Evolutionary conservation across 2,797 vertebrate species (phyloP), one percentile per base, ranked within the genome.

Genomic region (Cossypha dichroa): DNA sequence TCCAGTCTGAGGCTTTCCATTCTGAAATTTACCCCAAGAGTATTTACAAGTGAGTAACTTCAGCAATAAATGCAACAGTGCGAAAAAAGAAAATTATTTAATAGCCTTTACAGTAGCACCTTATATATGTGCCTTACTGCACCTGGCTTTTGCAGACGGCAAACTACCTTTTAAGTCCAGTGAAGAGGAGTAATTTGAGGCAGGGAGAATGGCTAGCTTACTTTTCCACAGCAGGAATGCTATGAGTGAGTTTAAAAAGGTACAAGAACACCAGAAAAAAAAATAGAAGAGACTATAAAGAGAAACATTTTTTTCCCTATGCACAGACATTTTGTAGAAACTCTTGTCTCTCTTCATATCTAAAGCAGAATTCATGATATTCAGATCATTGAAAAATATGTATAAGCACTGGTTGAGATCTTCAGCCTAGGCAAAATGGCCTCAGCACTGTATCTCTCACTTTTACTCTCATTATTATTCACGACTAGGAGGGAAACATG

Each of bases 401-500:
- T 91, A 70, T 94, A 90, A 96, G 90, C 85, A 72, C 84, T 10
- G 75, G 64, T 93, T 94, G 95, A 96, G 91, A 94, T 93, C 86
- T 95, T 97, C 82, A 92, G 87, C 88, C 85, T 66, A 58, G 58
- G 79, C 88, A 96, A 95, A 97, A 97, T 95, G 93, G 88, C 95
- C 92, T 92, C 88, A 95, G 82, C 34, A 36, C 84, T 56, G 70
- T 95, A 84, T 94, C 95, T 92, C 88, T 95, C 70, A 90, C 87
- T 94, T 96, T 91, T 93, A 68, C 29, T 80, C 62, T 95, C 91
- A 93, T 96, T 92, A 96, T 94, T 97, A 97, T 97, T 97, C 97
- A 97, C 58, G 56, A 90, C 95, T 86, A 89, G 28, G 82, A 95
- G 90, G 76, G 75, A 94, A 97, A 96, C 70, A 91, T 40, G 94